Conservation (phyloP, 2,797 vertebrate genomes). For the Gymnoscopelus microlampas region DNA sequence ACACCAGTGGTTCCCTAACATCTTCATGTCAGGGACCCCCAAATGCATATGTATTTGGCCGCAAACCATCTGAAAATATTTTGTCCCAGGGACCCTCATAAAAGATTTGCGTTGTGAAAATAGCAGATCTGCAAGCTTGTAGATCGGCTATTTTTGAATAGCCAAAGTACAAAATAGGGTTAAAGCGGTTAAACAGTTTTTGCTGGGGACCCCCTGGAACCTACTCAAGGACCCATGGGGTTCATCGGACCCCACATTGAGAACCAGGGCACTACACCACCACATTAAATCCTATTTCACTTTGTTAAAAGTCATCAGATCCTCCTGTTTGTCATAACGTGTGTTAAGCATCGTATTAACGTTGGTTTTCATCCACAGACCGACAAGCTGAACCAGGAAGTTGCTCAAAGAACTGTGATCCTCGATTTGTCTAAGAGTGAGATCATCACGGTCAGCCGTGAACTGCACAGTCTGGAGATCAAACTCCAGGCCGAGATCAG, state of each 20-base stretch:
- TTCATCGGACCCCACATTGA: no score
- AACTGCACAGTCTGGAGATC: slow-evolving; percentile 82
- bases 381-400: slow-evolving; percentile 47
- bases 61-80: no score
- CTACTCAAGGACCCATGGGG: no score
- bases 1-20: not conserved
- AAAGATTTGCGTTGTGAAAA: no score
- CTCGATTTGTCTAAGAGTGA: slow-evolving; percentile 49
- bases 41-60: not conserved
- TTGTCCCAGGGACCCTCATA: no score
- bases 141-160: no score
- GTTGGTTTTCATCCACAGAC: slow-evolving; percentile 37
- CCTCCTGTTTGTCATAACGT: no score
- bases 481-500: slow-evolving; percentile 82
- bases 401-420: slow-evolving; percentile 35
- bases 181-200: not conserved
- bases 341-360: no score
- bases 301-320: no score
- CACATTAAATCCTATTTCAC: no score
- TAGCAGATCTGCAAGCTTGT: no score
- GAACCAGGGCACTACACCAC: no score
- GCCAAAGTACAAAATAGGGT: not conserved
- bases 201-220: not conserved
- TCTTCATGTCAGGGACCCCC: not conserved
- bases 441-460: slow-evolving; percentile 39